These are phyloP conservation scores for Pelobates cultripes DNA, from an alignment of 2,797 vertebrate species.

Conservation along the genomic window DNA sequence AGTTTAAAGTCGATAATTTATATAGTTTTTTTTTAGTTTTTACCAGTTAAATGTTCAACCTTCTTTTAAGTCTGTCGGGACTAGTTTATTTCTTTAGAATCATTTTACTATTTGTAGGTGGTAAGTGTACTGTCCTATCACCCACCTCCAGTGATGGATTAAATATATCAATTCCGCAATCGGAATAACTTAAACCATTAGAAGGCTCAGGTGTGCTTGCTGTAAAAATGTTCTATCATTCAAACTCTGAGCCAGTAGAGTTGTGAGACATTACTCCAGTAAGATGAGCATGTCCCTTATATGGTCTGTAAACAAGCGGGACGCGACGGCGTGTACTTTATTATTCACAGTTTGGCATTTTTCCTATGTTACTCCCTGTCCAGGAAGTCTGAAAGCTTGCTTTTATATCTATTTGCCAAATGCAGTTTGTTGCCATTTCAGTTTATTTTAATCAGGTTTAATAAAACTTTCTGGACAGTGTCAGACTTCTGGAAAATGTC, in stretches of 20 bases:
- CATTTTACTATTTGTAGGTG: no score
- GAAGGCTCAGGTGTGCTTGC: neutral
- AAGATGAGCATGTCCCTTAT: conserved; percentile 58
- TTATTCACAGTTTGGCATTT: conserved; percentile 71
- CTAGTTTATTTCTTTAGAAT: no score
- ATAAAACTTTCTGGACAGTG: conserved; percentile 69
- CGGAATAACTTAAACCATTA: neutral
- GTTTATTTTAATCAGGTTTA: conserved; percentile 73
- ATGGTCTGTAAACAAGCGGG: conserved; percentile 61
- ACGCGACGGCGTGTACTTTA: conserved; percentile 64
- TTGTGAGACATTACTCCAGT: neutral
- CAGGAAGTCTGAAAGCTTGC: conserved; percentile 77
- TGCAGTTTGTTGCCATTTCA: conserved; percentile 73
- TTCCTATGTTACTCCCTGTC: conserved; percentile 70
- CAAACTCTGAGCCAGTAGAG: neutral
- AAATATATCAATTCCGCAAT: no score
- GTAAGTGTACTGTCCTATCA: no score
- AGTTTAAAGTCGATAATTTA: no score
- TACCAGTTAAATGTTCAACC: no score
- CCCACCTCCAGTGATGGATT: no score
- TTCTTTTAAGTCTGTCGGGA: no score
- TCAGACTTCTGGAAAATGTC: conserved; percentile 63
- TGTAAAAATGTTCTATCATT: neutral
- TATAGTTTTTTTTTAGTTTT: no score
- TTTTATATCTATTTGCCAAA: conserved; percentile 74